Evolutionary conservation across 2,797 vertebrate genomes (phyloP).

Genomic region (Anabacerthia variegaticeps): DNA sequence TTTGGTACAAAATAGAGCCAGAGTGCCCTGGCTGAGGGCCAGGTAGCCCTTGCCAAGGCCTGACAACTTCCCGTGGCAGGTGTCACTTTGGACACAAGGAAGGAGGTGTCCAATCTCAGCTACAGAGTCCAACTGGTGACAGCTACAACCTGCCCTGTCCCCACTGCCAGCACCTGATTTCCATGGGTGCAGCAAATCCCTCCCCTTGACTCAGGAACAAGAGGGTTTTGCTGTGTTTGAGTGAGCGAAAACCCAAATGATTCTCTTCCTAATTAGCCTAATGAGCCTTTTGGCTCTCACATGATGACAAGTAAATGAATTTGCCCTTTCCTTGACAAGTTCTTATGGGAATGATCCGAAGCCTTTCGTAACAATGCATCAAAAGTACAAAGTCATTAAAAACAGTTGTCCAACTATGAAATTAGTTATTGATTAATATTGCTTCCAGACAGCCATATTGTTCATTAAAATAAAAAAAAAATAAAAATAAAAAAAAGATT

Average conservation of each 20-base stretch:
- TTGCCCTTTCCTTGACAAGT: conserved; percentile 73
- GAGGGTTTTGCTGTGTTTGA: conserved; percentile 31
- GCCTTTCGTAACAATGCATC: conserved; percentile 58
- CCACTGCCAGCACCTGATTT: background rate
- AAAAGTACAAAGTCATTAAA: conserved; percentile 75
- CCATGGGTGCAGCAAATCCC: background rate
- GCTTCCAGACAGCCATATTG: conserved; percentile 66
- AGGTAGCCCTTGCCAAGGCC: background rate
- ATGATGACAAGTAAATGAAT: conserved; percentile 72
- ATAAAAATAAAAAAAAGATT: background rate
- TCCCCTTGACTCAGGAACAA: background rate
- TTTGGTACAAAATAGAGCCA: background rate
- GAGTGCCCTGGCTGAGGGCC: background rate
- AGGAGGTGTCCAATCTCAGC: background rate
- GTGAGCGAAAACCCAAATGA: conserved; percentile 34
- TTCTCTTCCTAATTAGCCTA: conserved; percentile 71
- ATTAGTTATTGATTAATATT: conserved; percentile 81
- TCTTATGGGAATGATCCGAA: conserved; percentile 68
- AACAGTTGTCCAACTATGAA: conserved; percentile 79
- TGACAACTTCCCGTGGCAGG: background rate
- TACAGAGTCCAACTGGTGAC: background rate
- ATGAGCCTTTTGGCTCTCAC: conserved; percentile 72
- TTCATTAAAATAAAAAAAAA: conserved; percentile 26
- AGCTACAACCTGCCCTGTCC: background rate
- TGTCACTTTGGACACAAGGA: background rate